These are phyloP conservation scores for Aporrectodea caliginosa DNA, from an alignment of 1,140 invertebrate genomes.

Conservation along the genomic window DNA sequence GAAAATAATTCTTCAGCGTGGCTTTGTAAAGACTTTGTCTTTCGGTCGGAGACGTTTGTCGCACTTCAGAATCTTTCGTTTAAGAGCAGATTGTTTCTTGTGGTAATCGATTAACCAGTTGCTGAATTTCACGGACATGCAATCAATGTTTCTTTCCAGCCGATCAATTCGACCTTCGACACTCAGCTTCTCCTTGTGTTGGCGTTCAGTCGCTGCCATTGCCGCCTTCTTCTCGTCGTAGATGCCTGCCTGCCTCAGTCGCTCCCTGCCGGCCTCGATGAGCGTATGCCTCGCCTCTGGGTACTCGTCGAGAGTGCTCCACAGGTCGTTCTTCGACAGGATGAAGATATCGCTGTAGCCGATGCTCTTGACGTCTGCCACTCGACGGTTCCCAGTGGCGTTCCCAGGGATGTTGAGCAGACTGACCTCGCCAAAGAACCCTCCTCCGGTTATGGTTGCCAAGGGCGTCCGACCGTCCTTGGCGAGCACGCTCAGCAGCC, in stretches of 20 bases:
- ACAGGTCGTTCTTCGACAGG: slow-evolving; percentile 82
- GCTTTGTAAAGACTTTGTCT: too few species aligned
- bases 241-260: slow-evolving; percentile 84
- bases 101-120: too few species aligned
- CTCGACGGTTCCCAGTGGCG: slow-evolving; percentile 63
- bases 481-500: slow-evolving; percentile 44
- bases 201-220: too few species aligned
- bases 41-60: too few species aligned
- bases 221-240: slow-evolving; percentile 61
- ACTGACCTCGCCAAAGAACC: slow-evolving; percentile 68
- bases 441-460: slow-evolving; percentile 68
- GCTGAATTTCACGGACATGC: too few species aligned
- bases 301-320: slow-evolving; percentile 82
- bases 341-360: slow-evolving; percentile 92
- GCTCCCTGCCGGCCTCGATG: slow-evolving; percentile 81
- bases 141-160: too few species aligned
- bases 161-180: too few species aligned
- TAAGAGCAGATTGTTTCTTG: too few species aligned
- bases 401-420: slow-evolving; percentile 35
- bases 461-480: slow-evolving; percentile 45
- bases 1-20: too few species aligned
- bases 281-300: slow-evolving; percentile 83
- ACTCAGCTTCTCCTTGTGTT: too few species aligned
- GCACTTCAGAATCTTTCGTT: too few species aligned
- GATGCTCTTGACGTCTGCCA: slow-evolving; percentile 80